A percentile compares a stretch with the other conserved stretches of the same genome.
These are phyloP conservation scores for Tachina fera DNA, from an alignment of 2,888 invertebrate species.

Conservation along the genomic window DNA sequence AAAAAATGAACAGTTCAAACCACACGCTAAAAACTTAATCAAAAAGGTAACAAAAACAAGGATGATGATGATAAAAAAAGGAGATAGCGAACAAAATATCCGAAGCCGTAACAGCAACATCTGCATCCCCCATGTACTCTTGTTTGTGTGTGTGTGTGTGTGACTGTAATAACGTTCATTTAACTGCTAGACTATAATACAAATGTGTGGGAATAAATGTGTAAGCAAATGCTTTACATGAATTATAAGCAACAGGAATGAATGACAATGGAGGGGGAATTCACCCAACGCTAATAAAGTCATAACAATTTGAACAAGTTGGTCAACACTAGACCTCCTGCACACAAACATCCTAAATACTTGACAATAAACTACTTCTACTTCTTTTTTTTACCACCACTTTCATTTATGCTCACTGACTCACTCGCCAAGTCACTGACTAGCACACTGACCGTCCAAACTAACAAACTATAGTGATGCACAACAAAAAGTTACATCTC, in stretches of 20 bases:
- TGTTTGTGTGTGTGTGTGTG: neutral
- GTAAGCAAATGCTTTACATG: constrained; percentile 14
- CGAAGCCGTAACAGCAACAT: constrained; percentile 22
- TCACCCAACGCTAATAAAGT: constrained; percentile 68
- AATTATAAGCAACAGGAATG: constrained; percentile 41
- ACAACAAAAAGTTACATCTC: constrained; percentile 15
- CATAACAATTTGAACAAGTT: constrained; percentile 71
- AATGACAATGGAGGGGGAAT: constrained; percentile 38
- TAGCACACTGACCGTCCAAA: constrained; percentile 33
- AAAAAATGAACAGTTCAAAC: constrained; percentile 48
- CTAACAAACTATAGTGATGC: constrained; percentile 14
- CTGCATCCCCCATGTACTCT: neutral
- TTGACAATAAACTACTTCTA: constrained; percentile 57
- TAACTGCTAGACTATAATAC: constrained; percentile 19
- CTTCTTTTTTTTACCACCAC: constrained; percentile 32
- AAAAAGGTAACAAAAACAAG: constrained; percentile 45
- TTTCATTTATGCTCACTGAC: constrained; percentile 8
- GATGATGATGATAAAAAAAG: neutral
- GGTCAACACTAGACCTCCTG: constrained; percentile 68
- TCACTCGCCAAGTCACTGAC: constrained; percentile 4
- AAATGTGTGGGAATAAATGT: constrained; percentile 17
- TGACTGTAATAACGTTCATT: neutral
- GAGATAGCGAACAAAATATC: constrained; percentile 1
- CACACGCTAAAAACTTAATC: constrained; percentile 66
- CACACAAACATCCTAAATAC: constrained; percentile 68